Evolutionary conservation across 2,888 invertebrate genomes (phyloP), one percentile per base, ranked within the genome.

Genomic region (Lampropteryx suffumata): DNA sequence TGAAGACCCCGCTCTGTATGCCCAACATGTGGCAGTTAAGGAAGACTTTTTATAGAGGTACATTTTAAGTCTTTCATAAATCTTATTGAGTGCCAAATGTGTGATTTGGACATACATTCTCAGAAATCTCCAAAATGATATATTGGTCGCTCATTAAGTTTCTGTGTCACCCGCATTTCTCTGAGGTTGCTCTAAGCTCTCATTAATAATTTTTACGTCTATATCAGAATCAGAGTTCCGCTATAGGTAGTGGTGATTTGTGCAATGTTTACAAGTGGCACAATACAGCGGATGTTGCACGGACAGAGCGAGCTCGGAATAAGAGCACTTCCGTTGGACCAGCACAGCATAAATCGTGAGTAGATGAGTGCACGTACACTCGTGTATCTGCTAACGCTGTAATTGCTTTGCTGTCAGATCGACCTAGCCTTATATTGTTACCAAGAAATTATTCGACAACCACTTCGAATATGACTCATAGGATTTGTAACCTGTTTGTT

Each of bases 221-320:
- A 21, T 29, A 46, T 28, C 33, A 24, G 29, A 47, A 47, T 34
- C 33, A 13, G 35, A 26, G 29, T 45, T 28, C 40, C 27, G 10
- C 10, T 24, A n/a, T 51, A 28, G 30, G 29, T 33, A 46, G 33
- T 46, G 7, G 17, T 44, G 30, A 32, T 46, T 39, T 24, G 26
- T 30, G 40, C 44, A 43, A 61, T 64, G 61, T 63, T 73, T 72
- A 75, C 67, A 74, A 71, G 63, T 69, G 58, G 61, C 63, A 84
- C 78, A 84, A 85, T 76, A 66, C 72, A 73, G 62, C 84, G 86
- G 84, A 86, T 77, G 81, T 83, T 80, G 73, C 76, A 71, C 72
- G 76, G 70, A 67, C 41, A 37, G 36, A 55, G 43, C 47, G 46
- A 55, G 69, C 70, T 79, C 76, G 73, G 75, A 78, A 79, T 73